A percentile compares a stretch with the other conserved stretches of the same genome.
Evolutionary conservation across 2,113 vertebrate species (phyloP).

Genomic region (Oryzias melastigma): DNA sequence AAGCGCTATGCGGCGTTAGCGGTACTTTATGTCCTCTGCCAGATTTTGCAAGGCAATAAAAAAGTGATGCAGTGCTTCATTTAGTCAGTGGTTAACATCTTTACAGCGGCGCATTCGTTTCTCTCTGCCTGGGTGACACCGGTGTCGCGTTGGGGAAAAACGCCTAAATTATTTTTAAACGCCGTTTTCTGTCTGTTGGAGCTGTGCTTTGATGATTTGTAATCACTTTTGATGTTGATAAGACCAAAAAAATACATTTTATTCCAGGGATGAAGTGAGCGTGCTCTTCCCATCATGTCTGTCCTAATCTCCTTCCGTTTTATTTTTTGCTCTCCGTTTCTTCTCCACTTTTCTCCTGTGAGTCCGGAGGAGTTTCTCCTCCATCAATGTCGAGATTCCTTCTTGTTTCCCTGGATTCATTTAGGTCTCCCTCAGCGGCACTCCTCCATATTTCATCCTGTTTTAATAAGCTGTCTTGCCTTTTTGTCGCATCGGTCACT

Average conservation of each 20-base stretch:
- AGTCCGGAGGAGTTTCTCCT: not conserved
- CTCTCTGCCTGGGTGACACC: slow-evolving; percentile 18
- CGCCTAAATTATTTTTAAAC: slow-evolving; percentile 33
- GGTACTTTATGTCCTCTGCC: slow-evolving; percentile 50
- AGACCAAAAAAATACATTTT: slow-evolving; percentile 22
- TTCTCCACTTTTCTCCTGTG: slow-evolving; percentile 5
- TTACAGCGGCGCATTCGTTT: slow-evolving; percentile 53
- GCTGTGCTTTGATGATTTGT: slow-evolving; percentile 46
- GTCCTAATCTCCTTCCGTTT: not conserved
- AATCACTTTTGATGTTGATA: slow-evolving; percentile 30
- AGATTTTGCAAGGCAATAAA: slow-evolving; percentile 48
- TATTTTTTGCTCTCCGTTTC: not conserved
- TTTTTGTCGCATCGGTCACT: slow-evolving; percentile 18
- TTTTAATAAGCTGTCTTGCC: not conserved
- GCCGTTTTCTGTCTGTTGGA: slow-evolving; percentile 19
- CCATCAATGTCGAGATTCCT: not conserved
- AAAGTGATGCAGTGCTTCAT: slow-evolving; percentile 48
- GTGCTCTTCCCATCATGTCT: not conserved
- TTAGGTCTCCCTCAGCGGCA: not conserved
- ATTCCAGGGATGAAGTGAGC: not conserved
- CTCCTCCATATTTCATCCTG: slow-evolving; percentile 4
- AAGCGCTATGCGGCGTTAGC: slow-evolving; percentile 30
- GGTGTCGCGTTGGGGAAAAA: slow-evolving; percentile 32
- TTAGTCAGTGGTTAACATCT: slow-evolving; percentile 56
- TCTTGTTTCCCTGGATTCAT: not conserved